Percentiles rank a stretch among this genome's conserved stretches.
These are phyloP conservation scores for Tenthredo scrophulariae DNA, from an alignment of 2,888 invertebrate species.

Conservation along the genomic window DNA sequence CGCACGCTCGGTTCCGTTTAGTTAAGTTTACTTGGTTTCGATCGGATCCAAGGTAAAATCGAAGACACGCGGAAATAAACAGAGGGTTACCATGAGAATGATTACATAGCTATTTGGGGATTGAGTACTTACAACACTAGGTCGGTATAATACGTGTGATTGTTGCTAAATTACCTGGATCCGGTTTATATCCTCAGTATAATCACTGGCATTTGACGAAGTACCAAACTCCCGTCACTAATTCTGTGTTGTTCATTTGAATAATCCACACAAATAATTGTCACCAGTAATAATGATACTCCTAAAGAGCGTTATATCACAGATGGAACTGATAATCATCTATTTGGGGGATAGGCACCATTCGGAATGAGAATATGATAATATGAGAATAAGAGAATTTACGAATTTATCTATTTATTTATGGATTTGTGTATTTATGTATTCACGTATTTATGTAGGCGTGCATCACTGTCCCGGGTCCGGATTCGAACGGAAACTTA, in stretches of 20 bases:
- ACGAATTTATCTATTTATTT: background rate
- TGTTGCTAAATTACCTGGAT: conserved; percentile 49
- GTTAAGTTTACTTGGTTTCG: too few species aligned
- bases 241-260: conserved; percentile 25
- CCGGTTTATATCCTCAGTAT: conserved; percentile 49
- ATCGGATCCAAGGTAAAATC: background rate
- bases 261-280: conserved; percentile 41
- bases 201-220: conserved; percentile 51
- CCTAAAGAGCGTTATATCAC: conserved; percentile 38
- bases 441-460: background rate
- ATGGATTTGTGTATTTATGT: background rate
- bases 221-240: conserved; percentile 14
- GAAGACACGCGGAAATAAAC: background rate
- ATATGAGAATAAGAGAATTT: background rate
- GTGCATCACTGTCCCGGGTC: conserved; percentile 23
- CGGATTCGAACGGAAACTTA: background rate
- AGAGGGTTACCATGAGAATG: background rate
- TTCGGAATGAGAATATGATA: conserved; percentile 15
- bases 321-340: conserved; percentile 48
- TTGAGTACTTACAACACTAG: background rate
- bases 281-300: conserved; percentile 23
- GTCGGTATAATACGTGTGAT: background rate
- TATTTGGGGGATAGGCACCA: conserved; percentile 33
- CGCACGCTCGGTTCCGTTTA: background rate
- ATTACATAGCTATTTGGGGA: background rate